Conservation (phyloP, 2,113 vertebrate genomes). For the Tapirus terrestris region DNA sequence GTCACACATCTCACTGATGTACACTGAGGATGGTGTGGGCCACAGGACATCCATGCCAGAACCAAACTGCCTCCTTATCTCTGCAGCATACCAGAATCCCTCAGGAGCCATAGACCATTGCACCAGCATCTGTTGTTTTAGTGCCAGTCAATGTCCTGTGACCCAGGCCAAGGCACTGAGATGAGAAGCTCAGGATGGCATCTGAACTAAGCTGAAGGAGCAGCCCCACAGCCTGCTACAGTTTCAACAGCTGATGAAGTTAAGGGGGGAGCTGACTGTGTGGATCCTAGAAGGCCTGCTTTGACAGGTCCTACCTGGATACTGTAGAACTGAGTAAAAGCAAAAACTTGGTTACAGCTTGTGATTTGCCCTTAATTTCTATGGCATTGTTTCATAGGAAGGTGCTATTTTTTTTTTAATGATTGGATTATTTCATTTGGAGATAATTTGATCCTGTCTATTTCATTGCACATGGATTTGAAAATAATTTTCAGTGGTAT, state of each 20-base stretch:
- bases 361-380: neutral
- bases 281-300: neutral
- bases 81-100: neutral
- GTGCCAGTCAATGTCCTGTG: neutral
- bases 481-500: neutral
- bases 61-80: neutral
- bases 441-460: neutral
- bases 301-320: neutral
- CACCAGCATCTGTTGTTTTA: neutral
- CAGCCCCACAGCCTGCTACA: neutral
- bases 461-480: neutral
- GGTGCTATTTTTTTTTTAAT: neutral
- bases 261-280: neutral
- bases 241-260: neutral
- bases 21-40: no score
- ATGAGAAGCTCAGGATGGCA: neutral
- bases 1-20: neutral
- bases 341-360: neutral
- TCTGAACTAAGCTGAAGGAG: neutral
- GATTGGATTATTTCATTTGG: conserved; percentile 1
- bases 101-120: neutral
- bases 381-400: neutral
- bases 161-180: neutral
- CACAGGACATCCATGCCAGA: neutral
- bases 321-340: neutral